Evolutionary conservation across 2,888 invertebrate species (phyloP).

Genomic region (Lepidochitona cinerea): DNA sequence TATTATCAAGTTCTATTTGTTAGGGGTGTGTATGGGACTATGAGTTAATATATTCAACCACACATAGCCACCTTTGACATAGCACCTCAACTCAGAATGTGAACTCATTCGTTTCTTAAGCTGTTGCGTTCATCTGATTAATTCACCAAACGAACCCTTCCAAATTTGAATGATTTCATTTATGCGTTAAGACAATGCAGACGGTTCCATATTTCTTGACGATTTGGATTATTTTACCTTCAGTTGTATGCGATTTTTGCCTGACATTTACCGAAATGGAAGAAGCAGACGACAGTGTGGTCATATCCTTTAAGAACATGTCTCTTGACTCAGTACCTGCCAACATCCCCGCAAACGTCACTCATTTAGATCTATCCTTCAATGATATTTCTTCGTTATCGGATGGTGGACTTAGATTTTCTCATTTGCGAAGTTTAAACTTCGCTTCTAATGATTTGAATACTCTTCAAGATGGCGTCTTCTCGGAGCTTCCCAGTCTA

Average conservation of each 20-base stretch:
- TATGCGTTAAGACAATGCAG: too few relatives aligned
- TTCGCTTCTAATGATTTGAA: neutral
- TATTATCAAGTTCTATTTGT: too few relatives aligned
- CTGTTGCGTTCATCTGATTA: too few relatives aligned
- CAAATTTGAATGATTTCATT: too few relatives aligned
- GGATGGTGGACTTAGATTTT: neutral
- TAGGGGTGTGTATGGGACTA: too few relatives aligned
- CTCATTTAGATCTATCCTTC: neutral
- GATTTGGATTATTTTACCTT: neutral
- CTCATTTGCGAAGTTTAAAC: neutral
- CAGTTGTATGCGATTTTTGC: neutral
- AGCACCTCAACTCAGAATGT: too few relatives aligned
- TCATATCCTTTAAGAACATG: neutral
- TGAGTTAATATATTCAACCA: too few relatives aligned
- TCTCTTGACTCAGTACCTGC: neutral
- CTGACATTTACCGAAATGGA: too few relatives aligned
- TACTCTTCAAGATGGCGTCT: neutral
- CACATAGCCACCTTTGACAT: too few relatives aligned
- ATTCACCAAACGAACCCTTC: too few relatives aligned
- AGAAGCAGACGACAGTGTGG: too few relatives aligned
- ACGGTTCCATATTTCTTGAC: neutral
- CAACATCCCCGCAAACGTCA: neutral
- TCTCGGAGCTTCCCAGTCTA: neutral
- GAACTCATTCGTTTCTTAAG: too few relatives aligned
- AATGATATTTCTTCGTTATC: neutral